Conservation (phyloP, 1,140 invertebrate species). For the Zeugodacus cucurbitae region DNA sequence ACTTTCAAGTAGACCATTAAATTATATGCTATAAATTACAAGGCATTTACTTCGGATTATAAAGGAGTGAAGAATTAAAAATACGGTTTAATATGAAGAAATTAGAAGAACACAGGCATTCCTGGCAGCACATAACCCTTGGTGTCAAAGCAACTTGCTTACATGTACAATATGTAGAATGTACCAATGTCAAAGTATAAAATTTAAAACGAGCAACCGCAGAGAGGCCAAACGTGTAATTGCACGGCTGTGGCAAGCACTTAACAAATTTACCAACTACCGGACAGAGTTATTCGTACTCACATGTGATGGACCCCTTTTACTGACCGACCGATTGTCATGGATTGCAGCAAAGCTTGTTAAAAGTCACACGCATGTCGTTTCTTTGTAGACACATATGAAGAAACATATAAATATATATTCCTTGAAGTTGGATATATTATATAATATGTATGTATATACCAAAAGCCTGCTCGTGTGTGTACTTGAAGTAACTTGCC, state of each 20-base stretch:
- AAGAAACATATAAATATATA: not conserved
- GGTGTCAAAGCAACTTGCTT: not conserved
- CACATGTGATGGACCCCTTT: not conserved
- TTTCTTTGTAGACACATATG: not conserved
- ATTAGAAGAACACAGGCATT: not conserved
- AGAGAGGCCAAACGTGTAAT: not conserved
- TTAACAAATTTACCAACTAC: conserved; percentile 17
- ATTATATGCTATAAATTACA: not conserved
- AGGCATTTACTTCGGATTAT: not conserved
- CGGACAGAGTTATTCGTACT: too few species aligned
- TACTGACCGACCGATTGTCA: not conserved
- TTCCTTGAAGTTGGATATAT: not conserved
- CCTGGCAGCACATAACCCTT: not conserved
- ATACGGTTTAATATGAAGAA: not conserved
- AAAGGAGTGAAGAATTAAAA: not conserved
- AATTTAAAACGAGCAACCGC: not conserved
- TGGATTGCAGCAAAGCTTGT: not conserved
- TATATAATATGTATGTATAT: too few species aligned
- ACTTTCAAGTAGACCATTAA: not conserved
- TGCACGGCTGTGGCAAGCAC: not conserved
- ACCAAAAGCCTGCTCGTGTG: not conserved
- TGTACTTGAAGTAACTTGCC: not conserved
- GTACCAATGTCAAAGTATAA: not conserved
- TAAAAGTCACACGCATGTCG: not conserved
- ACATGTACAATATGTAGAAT: not conserved